phyloP scores from a whole-genome alignment of 2,888 invertebrate species.

The Mesorhabditis belari region DNA sequence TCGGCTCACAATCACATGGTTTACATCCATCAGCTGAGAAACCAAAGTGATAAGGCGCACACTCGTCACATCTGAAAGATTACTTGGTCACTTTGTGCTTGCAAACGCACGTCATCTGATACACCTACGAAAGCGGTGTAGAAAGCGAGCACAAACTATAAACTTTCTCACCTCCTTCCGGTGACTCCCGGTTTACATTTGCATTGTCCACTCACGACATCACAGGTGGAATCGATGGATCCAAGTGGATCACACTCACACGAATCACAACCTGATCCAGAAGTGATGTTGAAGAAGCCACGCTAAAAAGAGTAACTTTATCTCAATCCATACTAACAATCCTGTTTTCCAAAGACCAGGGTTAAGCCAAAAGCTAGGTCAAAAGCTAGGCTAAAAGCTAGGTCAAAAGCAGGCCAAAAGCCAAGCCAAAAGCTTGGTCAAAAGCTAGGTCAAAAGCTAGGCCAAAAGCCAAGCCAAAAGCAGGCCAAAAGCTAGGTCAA shows the following conservation, averaged over 20 bases:
- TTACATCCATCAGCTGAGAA: constrained; percentile 58
- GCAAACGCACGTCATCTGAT: not conserved
- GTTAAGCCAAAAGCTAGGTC: too few species aligned
- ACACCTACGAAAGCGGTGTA: not conserved
- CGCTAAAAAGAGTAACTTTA: constrained; percentile 16
- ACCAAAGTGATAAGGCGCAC: constrained; percentile 57
- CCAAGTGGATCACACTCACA: constrained; percentile 86
- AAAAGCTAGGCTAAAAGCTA: too few species aligned
- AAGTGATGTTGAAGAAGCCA: constrained; percentile 63
- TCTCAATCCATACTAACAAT: too few species aligned
- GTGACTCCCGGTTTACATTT: constrained; percentile 64
- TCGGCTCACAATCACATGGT: constrained; percentile 78
- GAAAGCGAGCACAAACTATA: not conserved
- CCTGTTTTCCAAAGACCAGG: too few species aligned
- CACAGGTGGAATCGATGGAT: constrained; percentile 76
- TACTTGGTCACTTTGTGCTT: too few species aligned
- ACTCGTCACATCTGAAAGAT: constrained; percentile 57
- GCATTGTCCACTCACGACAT: constrained; percentile 77
- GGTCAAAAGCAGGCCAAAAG: too few species aligned
- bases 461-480: too few species aligned
- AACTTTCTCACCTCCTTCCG: constrained; percentile 44
- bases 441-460: too few species aligned
- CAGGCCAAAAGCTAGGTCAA: too few species aligned
- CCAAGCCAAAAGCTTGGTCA: too few species aligned
- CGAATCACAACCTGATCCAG: constrained; percentile 67